phyloP scores from a whole-genome alignment of 53 echinoderm and acorn worm species.

The Paelopatides confundens region DNA sequence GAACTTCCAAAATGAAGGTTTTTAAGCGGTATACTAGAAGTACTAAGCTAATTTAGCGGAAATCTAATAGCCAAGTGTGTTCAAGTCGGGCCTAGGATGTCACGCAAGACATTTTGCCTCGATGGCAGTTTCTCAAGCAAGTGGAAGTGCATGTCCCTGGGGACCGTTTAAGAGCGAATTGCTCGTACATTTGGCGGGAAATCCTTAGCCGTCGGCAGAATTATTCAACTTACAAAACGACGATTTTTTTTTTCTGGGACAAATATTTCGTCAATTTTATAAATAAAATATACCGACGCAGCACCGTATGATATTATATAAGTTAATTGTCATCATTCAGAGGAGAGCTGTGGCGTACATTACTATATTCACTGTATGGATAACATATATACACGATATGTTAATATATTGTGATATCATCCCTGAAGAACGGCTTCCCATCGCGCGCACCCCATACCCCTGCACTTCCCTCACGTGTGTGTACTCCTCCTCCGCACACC shows the following conservation, averaged over 20 bases:
- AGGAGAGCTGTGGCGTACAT: no score
- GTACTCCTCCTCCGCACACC: no score
- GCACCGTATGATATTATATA: background rate
- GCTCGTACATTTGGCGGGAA: conserved; percentile 47
- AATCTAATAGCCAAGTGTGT: conserved; percentile 41
- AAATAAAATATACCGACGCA: background rate
- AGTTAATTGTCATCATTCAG: no score
- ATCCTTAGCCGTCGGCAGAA: conserved; percentile 34
- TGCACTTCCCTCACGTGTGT: no score
- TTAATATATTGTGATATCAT: no score
- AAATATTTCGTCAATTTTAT: background rate
- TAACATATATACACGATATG: no score
- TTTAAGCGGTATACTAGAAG: conserved; percentile 26
- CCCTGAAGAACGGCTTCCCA: no score
- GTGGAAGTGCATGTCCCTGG: conserved; percentile 31
- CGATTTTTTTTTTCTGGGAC: conserved; percentile 2
- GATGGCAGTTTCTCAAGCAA: conserved; percentile 23
- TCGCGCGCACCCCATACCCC: no score
- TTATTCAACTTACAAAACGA: conserved; percentile 17
- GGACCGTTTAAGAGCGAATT: conserved; percentile 40
- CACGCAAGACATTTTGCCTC: conserved; percentile 24
- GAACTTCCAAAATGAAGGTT: background rate
- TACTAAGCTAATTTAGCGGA: conserved; percentile 47
- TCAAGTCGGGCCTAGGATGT: conserved; percentile 26
- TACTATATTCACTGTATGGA: no score